Percentiles rank a stretch among this genome's conserved stretches.
Conservation (phyloP, 2,888 invertebrate species). For the Dryobotodes eremita region DNA sequence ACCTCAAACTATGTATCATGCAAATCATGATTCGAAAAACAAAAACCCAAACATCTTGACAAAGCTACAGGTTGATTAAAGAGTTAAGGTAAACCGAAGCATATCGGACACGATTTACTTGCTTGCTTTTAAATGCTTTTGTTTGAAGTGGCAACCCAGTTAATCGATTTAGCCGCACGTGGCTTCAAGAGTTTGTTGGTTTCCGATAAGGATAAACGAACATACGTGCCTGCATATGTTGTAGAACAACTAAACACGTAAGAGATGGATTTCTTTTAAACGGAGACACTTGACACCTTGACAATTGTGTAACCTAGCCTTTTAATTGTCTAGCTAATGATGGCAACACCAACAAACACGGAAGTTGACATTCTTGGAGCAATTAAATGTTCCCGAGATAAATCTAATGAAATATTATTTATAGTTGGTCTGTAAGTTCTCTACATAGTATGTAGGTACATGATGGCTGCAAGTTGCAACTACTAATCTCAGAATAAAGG, state of each 20-base stretch:
- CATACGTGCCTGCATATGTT: slow-evolving; percentile 16
- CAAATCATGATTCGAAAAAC: neutral
- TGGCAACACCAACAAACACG: slow-evolving; percentile 54
- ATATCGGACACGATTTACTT: slow-evolving; percentile 47
- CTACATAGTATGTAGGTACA: slow-evolving; percentile 28
- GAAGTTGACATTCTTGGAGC: slow-evolving; percentile 62
- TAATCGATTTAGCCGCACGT: slow-evolving; percentile 65
- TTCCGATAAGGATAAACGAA: slow-evolving; percentile 56
- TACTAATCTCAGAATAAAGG: slow-evolving; percentile 51
- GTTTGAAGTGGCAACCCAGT: slow-evolving; percentile 61
- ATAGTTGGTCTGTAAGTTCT: slow-evolving; percentile 17
- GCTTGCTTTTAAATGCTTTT: slow-evolving; percentile 59
- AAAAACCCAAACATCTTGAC: neutral
- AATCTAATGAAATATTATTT: slow-evolving; percentile 49
- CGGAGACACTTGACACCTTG: slow-evolving; percentile 44
- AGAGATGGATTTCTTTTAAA: slow-evolving; percentile 45
- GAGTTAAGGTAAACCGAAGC: slow-evolving; percentile 59
- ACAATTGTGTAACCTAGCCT: slow-evolving; percentile 55
- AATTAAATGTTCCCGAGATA: slow-evolving; percentile 60
- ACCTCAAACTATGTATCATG: slow-evolving; percentile 28
- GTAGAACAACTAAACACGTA: slow-evolving; percentile 19
- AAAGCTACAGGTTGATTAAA: slow-evolving; percentile 36
- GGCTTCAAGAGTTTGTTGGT: slow-evolving; percentile 60
- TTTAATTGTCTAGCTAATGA: slow-evolving; percentile 54
- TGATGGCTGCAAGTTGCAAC: slow-evolving; percentile 11